Evolutionary conservation across 2,113 vertebrate species (phyloP), one percentile per base, ranked within the genome.

Genomic region (Colaptes auratus): DNA sequence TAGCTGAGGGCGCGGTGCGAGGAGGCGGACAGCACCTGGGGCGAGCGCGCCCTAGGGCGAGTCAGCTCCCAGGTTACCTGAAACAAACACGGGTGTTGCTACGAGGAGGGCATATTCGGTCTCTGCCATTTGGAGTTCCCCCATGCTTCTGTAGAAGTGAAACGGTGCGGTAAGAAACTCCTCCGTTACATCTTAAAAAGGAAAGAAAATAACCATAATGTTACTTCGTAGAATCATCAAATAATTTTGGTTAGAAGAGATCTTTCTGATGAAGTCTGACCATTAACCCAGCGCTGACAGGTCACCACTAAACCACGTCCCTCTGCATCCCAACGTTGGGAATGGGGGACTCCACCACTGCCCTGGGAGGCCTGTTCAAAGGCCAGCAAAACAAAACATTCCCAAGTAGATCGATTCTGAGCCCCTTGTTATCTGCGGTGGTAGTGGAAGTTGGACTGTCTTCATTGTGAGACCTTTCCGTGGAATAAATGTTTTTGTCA

Each of bases 81-180:
- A 99, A 91, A 99, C 99, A 87, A 99, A 98, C 71, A 99, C 98
- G 6, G 98, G 98, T 27, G 98, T 99, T 24, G 99, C 99, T 18
- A 98, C 98, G 24, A 99, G 98, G 76, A 99, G 97, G 19, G 98
- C 96, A n/a, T 99, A 99, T 64, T 99, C 99, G 2, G 97, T 97
- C 86, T 99, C 98, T 0, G 98, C 98, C 89, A 99, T 97, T n/a
- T 97, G 97, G 59, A 99, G 97, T 48, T 98, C 97, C 30, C 96
- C 98, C 98, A 99, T 99, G 96, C 98, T 99, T 98, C 98, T 98
- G 96, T 98, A 99, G 98, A 99, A 99, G 97, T 98, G 98, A 92
- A 99, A 98, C 48, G 99, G 95, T 6, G 98, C 98, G 2, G 98
- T 97, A 59, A 98, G 97, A 89, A 99, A 98, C 88, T 99, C 99